Percentiles rank a stretch among this genome's conserved stretches.
phyloP scores from a whole-genome alignment of 2,888 invertebrate genomes.

The Polydrusus tereticollis region DNA sequence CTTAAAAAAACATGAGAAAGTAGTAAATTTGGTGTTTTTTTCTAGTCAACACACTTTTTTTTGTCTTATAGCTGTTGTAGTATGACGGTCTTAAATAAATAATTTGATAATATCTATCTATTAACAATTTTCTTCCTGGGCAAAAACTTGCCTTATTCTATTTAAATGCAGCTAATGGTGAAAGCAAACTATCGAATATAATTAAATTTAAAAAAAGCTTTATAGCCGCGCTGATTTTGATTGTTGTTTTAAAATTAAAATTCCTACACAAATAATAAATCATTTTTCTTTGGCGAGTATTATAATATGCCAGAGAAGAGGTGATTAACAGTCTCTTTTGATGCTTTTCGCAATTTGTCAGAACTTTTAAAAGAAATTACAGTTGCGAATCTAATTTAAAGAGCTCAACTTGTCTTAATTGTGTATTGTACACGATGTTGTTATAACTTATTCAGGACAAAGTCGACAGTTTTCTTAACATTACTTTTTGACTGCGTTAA shows the following conservation, averaged over 20 bases:
- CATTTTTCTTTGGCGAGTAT: slow-evolving; percentile 21
- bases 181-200: neutral
- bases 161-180: no score
- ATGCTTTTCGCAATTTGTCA: slow-evolving; percentile 26
- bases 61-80: no score
- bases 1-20: no score
- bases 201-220: slow-evolving; percentile 19
- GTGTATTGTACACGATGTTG: slow-evolving; percentile 11
- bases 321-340: slow-evolving; percentile 34
- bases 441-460: slow-evolving; percentile 1
- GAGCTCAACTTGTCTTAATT: slow-evolving; percentile 30
- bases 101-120: no score
- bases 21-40: no score
- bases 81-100: no score
- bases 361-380: slow-evolving; percentile 27
- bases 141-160: no score
- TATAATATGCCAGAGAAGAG: slow-evolving; percentile 23
- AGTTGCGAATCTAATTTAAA: slow-evolving; percentile 26
- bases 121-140: no score
- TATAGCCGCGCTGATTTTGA: slow-evolving; percentile 6
- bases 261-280: slow-evolving; percentile 31
- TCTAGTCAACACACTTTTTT: no score
- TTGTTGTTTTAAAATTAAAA: slow-evolving; percentile 17
- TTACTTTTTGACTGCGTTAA: no score
- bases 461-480: neutral